phyloP scores from a whole-genome alignment of 2,113 vertebrate species.

The Melierax canorus region DNA sequence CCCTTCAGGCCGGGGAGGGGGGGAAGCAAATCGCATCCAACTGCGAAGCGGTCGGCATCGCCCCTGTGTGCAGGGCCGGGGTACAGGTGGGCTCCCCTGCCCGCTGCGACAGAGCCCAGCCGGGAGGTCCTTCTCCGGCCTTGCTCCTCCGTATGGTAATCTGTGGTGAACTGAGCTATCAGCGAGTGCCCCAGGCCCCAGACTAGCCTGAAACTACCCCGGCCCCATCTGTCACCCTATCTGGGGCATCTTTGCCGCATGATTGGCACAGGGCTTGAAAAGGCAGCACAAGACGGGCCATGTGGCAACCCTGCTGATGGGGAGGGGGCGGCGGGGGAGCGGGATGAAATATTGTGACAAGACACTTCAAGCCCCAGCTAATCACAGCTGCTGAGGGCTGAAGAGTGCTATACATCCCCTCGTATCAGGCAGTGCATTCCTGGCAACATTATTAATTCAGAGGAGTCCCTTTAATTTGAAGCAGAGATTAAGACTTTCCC shows the following conservation, averaged over 20 bases:
- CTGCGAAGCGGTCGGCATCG: accelerated
- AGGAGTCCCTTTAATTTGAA: slow-evolving; percentile 66
- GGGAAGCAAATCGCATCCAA: background rate
- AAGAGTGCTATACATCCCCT: slow-evolving; percentile 52
- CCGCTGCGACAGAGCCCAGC: accelerated
- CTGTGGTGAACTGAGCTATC: background rate
- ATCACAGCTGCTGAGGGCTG: slow-evolving; percentile 67
- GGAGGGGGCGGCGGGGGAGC: background rate
- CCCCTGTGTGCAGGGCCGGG: accelerated
- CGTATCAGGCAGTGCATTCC: slow-evolving; percentile 60
- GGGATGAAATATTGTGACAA: slow-evolving; percentile 71
- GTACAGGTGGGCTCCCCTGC: background rate
- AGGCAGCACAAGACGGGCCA: slow-evolving; percentile 61
- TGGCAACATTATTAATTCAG: slow-evolving; percentile 70
- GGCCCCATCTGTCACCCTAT: slow-evolving; percentile 75
- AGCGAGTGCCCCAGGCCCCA: background rate
- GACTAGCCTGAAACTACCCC: slow-evolving; percentile 48
- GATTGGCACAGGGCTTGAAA: slow-evolving; percentile 63
- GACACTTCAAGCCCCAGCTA: slow-evolving; percentile 65
- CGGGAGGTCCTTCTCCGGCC: background rate
- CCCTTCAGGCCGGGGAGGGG: no score
- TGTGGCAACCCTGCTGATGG: slow-evolving; percentile 37
- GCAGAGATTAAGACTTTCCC: slow-evolving; percentile 62
- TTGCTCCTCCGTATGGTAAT: background rate
- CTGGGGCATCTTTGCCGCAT: slow-evolving; percentile 57